Conservation (phyloP, 2,888 invertebrate genomes). For the Gibbula magus region DNA sequence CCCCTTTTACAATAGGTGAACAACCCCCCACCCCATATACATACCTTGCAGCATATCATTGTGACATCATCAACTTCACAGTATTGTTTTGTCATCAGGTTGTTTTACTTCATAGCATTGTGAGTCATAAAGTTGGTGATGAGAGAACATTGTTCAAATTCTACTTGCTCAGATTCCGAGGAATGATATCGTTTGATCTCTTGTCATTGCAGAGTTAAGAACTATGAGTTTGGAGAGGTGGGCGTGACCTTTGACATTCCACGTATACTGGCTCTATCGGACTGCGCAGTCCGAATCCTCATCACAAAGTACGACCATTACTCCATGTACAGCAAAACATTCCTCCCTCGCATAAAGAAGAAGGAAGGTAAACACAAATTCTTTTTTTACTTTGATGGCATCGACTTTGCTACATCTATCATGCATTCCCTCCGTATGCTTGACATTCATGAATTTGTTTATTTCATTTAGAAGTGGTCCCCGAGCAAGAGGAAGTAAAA, state of each 20-base stretch:
- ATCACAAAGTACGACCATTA: conserved; percentile 73
- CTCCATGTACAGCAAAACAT: conserved; percentile 67
- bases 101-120: background rate
- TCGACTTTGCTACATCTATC: too few species aligned
- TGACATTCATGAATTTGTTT: too few species aligned
- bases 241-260: conserved; percentile 74
- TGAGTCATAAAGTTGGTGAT: too few species aligned
- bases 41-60: too few species aligned
- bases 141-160: background rate
- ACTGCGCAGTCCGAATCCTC: conserved; percentile 70
- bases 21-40: too few species aligned
- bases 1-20: too few species aligned
- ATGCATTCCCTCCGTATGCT: too few species aligned
- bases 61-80: too few species aligned
- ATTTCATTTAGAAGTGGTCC: background rate
- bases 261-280: conserved; percentile 67
- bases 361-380: conserved; percentile 49
- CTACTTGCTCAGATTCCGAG: background rate
- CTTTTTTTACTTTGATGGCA: too few species aligned
- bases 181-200: background rate
- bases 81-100: background rate
- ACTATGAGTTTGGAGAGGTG: conserved; percentile 68
- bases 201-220: conserved; percentile 66
- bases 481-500: conserved; percentile 41
- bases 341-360: conserved; percentile 61